Percentiles rank a stretch among this genome's conserved stretches.
Evolutionary conservation across 2,888 invertebrate genomes (phyloP).

Genomic region (Pollenia labialis): DNA sequence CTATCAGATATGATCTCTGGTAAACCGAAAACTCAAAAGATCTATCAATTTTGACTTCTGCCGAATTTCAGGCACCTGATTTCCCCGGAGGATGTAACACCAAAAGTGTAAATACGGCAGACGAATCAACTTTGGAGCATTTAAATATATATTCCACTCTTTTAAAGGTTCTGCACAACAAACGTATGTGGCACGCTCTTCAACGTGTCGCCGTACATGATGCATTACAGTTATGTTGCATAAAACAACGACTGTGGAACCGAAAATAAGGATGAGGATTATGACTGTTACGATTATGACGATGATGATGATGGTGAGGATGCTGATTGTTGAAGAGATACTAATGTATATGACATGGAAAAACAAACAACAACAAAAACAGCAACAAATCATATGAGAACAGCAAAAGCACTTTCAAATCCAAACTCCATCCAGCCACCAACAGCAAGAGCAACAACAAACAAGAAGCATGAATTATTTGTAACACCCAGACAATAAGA

Average conservation of each 20-base stretch:
- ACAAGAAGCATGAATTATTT: conserved; percentile 42
- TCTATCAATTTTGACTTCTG: too few relatives aligned
- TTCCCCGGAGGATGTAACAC: too few relatives aligned
- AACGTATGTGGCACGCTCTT: neutral
- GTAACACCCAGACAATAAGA: neutral
- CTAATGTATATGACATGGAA: conserved; percentile 59
- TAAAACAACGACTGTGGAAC: conserved; percentile 48
- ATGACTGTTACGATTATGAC: conserved; percentile 17
- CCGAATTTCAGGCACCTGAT: too few relatives aligned
- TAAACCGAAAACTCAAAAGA: too few relatives aligned
- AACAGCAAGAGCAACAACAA: conserved; percentile 8
- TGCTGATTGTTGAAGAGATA: conserved; percentile 64
- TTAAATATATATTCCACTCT: neutral
- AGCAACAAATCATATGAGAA: conserved; percentile 50
- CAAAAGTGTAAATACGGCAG: too few relatives aligned
- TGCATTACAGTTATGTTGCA: conserved; percentile 42
- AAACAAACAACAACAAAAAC: conserved; percentile 45
- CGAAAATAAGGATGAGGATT: conserved; percentile 51
- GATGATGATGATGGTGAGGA: conserved; percentile 25
- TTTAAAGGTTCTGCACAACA: neutral
- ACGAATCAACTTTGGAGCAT: too few relatives aligned
- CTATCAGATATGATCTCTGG: too few relatives aligned
- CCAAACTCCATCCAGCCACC: neutral
- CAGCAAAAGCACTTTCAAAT: conserved; percentile 42
- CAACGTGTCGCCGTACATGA: conserved; percentile 45